Evolutionary conservation across 2,888 invertebrate species (phyloP).

Genomic region (Onchidella celtica): DNA sequence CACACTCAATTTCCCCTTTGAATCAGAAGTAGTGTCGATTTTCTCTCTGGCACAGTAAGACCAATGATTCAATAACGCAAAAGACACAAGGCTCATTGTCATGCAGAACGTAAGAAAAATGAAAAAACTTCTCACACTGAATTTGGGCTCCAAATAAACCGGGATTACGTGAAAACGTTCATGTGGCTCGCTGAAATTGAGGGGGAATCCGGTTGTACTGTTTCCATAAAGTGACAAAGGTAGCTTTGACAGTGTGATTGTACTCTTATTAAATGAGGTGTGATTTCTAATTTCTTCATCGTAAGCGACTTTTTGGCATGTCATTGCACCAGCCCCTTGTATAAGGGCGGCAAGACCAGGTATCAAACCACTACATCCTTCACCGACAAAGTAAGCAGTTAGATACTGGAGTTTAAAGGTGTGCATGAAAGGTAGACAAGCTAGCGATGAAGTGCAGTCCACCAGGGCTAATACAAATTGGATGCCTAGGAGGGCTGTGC

Average conservation of each 20-base stretch:
- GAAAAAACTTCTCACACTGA: slow-evolving; percentile 86
- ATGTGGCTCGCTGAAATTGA: neutral
- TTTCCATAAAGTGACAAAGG: neutral
- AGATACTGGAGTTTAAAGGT: slow-evolving; percentile 86
- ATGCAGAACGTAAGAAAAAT: slow-evolving; percentile 85
- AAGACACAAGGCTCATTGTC: slow-evolving; percentile 85
- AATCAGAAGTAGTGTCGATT: neutral
- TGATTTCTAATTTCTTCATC: too few relatives aligned
- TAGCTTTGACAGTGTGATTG: too few relatives aligned
- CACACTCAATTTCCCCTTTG: neutral
- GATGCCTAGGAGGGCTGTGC: slow-evolving; percentile 83
- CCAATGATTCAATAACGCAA: slow-evolving; percentile 83
- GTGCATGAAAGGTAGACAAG: slow-evolving; percentile 91
- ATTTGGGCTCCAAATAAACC: slow-evolving; percentile 82
- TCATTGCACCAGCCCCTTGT: slow-evolving; percentile 86
- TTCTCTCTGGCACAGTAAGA: slow-evolving; percentile 58
- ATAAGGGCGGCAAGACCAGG: slow-evolving; percentile 89
- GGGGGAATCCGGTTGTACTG: neutral
- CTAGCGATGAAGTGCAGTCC: slow-evolving; percentile 92
- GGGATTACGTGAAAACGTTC: slow-evolving; percentile 51
- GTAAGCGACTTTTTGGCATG: slow-evolving; percentile 56
- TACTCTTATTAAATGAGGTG: too few relatives aligned
- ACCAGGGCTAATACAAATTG: slow-evolving; percentile 87
- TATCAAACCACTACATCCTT: slow-evolving; percentile 84
- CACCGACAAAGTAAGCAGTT: slow-evolving; percentile 86